A percentile compares a stretch with the other conserved stretches of the same genome.
Evolutionary conservation across 2,113 vertebrate species (phyloP).

Genomic region (Oenanthe melanoleuca): DNA sequence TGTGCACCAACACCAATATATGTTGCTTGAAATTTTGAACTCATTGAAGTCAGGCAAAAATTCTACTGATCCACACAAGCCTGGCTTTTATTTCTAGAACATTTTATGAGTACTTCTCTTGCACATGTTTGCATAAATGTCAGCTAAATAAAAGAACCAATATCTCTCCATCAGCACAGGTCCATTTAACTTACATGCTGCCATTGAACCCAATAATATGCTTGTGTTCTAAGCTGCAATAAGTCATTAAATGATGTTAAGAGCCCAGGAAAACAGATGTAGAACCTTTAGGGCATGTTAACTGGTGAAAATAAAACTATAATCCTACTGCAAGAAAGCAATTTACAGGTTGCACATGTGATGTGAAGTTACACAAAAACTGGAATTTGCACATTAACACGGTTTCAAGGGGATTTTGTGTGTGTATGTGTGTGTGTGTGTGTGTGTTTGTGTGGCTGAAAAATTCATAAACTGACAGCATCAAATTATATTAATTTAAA

Average conservation of each 20-base stretch:
- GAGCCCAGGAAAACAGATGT: constrained; percentile 46
- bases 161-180: not conserved
- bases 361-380: not conserved
- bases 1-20: not conserved
- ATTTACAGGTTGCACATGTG: not conserved
- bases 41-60: not conserved
- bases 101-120: not conserved
- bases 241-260: constrained; percentile 49
- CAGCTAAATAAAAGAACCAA: not conserved
- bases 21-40: not conserved
- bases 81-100: not conserved
- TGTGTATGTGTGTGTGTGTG: fast-evolving
- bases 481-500: not conserved
- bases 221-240: constrained; percentile 4
- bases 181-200: constrained; percentile 4
- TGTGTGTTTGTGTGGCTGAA: not conserved
- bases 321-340: not conserved
- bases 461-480: constrained; percentile 1
- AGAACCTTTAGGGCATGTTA: not conserved
- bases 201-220: not conserved
- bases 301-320: constrained; percentile 13
- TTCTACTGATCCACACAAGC: not conserved
- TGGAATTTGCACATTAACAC: not conserved
- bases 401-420: not conserved
- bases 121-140: not conserved